A percentile compares a stretch with the other conserved stretches of the same genome.
Evolutionary conservation across 1,140 invertebrate species (phyloP).

Genomic region (Pseudobourletiella spinata): DNA sequence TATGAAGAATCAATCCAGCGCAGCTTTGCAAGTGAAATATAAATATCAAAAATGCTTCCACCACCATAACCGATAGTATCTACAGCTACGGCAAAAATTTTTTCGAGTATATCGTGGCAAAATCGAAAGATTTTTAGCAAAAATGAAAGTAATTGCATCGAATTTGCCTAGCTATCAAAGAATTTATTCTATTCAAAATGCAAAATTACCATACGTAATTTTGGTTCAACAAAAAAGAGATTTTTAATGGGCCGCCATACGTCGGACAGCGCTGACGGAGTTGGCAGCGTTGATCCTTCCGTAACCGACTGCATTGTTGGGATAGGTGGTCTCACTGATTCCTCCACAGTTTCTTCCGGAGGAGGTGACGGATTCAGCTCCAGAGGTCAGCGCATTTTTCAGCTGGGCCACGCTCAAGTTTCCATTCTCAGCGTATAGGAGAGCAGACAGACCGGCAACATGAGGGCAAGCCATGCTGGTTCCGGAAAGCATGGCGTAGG

Average conservation of each 20-base stretch:
- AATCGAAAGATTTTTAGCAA: too few relatives aligned
- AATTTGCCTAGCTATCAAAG: too few relatives aligned
- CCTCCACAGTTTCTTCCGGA: background rate
- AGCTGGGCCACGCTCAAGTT: background rate
- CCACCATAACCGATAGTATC: too few relatives aligned
- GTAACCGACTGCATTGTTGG: background rate
- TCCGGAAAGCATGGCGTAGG: constrained; percentile 5
- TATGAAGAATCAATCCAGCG: too few relatives aligned
- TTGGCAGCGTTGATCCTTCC: background rate
- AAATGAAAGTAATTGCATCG: too few relatives aligned
- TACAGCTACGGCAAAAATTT: too few relatives aligned
- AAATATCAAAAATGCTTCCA: too few relatives aligned
- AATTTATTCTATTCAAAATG: too few relatives aligned
- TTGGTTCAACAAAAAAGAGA: too few relatives aligned
- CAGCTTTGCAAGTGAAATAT: too few relatives aligned
- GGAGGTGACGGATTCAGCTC: background rate
- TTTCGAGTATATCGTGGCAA: too few relatives aligned
- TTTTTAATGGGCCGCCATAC: background rate
- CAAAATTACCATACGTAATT: too few relatives aligned
- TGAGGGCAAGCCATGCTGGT: constrained; percentile 1
- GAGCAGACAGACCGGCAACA: background rate
- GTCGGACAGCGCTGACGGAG: background rate
- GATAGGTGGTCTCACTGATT: background rate
- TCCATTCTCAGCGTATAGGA: background rate
- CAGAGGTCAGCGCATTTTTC: background rate